phyloP scores from a whole-genome alignment of 1,140 invertebrate genomes.

The Planococcus citri region DNA sequence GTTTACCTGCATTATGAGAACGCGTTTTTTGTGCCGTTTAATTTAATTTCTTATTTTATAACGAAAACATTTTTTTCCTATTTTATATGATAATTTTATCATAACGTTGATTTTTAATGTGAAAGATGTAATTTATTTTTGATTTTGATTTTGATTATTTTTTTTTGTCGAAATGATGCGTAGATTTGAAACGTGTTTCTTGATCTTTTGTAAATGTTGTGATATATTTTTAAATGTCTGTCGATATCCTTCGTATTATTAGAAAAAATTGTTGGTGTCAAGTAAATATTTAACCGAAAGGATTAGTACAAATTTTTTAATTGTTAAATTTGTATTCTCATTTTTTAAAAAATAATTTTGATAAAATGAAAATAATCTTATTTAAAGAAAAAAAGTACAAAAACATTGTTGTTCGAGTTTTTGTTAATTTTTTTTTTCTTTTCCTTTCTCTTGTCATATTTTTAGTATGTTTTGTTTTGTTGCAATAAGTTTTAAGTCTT shows the following conservation, averaged over 20 bases:
- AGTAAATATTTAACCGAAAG: slow-evolving; percentile 16
- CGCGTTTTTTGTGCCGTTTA: slow-evolving; percentile 5
- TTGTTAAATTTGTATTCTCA: slow-evolving; percentile 20
- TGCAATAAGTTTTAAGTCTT: background rate
- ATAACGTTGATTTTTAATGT: background rate
- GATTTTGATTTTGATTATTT: too few relatives aligned
- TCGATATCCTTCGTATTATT: slow-evolving; percentile 17
- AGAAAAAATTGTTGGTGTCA: slow-evolving; percentile 14
- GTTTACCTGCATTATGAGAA: slow-evolving; percentile 10
- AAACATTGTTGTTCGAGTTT: slow-evolving; percentile 10
- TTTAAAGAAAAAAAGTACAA: slow-evolving; percentile 11
- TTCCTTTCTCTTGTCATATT: slow-evolving; percentile 11
- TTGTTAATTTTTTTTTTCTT: background rate
- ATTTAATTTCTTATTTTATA: slow-evolving; percentile 7
- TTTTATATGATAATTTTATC: background rate
- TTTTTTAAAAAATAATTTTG: slow-evolving; percentile 11
- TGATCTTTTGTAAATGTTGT: slow-evolving; percentile 19
- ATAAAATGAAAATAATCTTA: background rate
- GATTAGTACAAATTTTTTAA: slow-evolving; percentile 20
- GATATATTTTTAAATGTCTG: slow-evolving; percentile 18
- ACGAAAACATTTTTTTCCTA: background rate
- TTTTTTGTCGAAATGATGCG: background rate
- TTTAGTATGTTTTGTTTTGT: slow-evolving; percentile 5
- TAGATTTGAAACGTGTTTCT: background rate
- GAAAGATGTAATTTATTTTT: background rate